These are phyloP conservation scores for Champsocephalus esox DNA, from an alignment of 2,797 vertebrate genomes.

Conservation along the genomic window DNA sequence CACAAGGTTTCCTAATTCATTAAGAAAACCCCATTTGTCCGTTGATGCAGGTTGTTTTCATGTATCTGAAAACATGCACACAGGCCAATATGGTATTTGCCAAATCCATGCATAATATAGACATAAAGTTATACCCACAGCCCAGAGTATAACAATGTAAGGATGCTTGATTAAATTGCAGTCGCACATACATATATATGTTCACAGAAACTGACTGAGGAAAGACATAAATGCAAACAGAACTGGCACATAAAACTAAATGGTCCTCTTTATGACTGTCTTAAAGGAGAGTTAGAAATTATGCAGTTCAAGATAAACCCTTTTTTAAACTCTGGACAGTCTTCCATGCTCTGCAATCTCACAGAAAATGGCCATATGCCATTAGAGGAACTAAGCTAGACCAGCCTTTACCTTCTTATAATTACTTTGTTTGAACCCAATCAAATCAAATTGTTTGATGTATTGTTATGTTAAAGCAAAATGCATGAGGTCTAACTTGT, in stretches of 20 bases:
- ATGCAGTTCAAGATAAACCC: constrained; percentile 17
- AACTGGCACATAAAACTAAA: background rate
- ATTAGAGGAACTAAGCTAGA: background rate
- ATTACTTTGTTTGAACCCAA: background rate
- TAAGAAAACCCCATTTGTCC: background rate
- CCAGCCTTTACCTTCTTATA: background rate
- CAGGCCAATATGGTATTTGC: background rate
- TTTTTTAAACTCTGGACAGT: constrained; percentile 15
- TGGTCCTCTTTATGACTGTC: background rate
- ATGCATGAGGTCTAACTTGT: background rate
- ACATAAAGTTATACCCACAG: background rate
- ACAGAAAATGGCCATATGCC: background rate
- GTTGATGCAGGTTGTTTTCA: background rate
- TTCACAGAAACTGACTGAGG: background rate
- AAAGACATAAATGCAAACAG: background rate
- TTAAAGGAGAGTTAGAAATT: constrained; percentile 3
- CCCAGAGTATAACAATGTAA: background rate
- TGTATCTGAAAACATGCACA: background rate
- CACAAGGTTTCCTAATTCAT: background rate
- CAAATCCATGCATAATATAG: background rate
- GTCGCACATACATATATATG: background rate
- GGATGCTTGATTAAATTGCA: background rate
- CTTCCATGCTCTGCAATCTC: background rate
- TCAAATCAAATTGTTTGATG: background rate
- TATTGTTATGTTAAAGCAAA: background rate